Evolutionary conservation across 2,888 invertebrate genomes (phyloP).

Genomic region (Parapristionchus giblindavisi): DNA sequence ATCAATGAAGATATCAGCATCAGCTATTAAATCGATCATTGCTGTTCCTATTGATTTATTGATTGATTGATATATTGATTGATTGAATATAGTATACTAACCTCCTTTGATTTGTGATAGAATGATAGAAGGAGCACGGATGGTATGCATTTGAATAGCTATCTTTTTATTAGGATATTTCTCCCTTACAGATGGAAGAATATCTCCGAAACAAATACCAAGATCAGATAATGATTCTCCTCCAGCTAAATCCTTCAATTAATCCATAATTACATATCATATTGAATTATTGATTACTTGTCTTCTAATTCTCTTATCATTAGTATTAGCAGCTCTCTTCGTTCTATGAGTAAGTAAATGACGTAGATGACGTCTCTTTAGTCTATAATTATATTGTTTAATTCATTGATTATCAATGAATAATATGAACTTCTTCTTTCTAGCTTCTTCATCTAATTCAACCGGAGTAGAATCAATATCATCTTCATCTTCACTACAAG

Average conservation of each 20-base stretch:
- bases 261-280: not conserved
- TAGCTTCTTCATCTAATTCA: constrained; percentile 33
- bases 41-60: constrained; percentile 57
- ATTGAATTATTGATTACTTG: constrained; percentile 5
- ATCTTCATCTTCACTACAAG: constrained; percentile 62
- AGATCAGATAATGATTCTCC: constrained; percentile 60
- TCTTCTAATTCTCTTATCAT: constrained; percentile 12
- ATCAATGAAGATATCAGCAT: constrained; percentile 65
- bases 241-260: constrained; percentile 31
- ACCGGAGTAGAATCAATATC: not conserved
- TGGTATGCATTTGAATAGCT: constrained; percentile 52
- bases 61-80: no score
- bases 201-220: constrained; percentile 67
- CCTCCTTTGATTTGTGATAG: constrained; percentile 54
- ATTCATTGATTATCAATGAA: not conserved
- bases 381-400: not conserved
- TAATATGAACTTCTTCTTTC: constrained; percentile 6
- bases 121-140: constrained; percentile 60
- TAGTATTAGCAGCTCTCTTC: constrained; percentile 3
- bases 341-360: constrained; percentile 23
- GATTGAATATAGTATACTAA: no score
- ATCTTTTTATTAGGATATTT: constrained; percentile 66
- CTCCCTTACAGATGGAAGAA: constrained; percentile 65
- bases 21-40: constrained; percentile 57
- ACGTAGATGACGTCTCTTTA: constrained; percentile 28